These are phyloP conservation scores for Steatocranus sp. DNA, from an alignment of 2,797 vertebrate genomes.

Conservation along the genomic window DNA sequence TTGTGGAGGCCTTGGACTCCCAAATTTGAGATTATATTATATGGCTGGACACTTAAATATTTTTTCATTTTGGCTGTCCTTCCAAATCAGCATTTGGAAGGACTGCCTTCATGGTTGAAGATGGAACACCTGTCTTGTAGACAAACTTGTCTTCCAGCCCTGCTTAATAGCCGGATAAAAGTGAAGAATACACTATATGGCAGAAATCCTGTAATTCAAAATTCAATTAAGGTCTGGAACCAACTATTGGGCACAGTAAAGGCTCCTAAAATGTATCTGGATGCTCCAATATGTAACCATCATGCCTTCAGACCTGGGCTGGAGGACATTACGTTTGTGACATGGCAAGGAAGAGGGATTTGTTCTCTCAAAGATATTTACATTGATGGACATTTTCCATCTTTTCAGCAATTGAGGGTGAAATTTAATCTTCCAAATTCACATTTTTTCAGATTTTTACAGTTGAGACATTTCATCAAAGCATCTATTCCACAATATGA, in stretches of 20 bases:
- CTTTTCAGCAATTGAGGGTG: not conserved
- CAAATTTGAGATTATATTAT: not conserved
- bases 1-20: not conserved
- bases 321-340: too few species aligned
- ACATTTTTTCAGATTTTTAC: not conserved
- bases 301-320: too few species aligned
- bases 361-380: not conserved
- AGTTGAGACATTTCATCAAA: too few species aligned
- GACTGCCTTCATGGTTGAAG: not conserved
- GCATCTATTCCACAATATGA: rapidly evolving
- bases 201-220: not conserved
- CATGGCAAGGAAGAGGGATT: not conserved
- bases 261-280: too few species aligned
- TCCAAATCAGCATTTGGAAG: too few species aligned
- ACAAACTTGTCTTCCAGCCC: not conserved
- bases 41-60: not conserved
- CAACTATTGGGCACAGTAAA: not conserved
- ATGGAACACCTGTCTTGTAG: not conserved
- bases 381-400: not conserved
- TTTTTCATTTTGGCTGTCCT: not conserved
- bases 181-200: not conserved
- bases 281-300: too few species aligned
- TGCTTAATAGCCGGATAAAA: not conserved
- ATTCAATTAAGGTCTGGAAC: not conserved
- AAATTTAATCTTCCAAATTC: not conserved